Base-by-base conservation (phyloP, 92 coral and sea anemone species). In the Porites lobata region DNA sequence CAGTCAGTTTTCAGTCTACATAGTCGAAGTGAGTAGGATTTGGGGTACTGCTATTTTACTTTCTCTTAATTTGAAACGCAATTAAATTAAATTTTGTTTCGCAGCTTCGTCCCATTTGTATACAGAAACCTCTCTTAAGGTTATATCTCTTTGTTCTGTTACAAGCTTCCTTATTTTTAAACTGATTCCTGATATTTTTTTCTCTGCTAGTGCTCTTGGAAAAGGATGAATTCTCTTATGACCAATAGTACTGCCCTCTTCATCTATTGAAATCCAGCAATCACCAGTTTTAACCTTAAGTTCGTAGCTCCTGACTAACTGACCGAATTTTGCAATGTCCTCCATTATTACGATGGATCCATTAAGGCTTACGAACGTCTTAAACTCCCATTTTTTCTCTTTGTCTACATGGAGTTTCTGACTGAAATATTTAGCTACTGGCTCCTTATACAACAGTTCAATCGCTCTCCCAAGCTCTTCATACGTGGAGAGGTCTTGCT, bases 151-250 rank as follows among this genome's bases (percentile, higher is more conserved):
- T 51, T n/a, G 82, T 9, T 71, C 69, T 9, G 88, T 94, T 2
- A 94, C 89, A 1, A 94, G 81, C 64, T 85, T 88, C 13, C 3
- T 87, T 51, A 93, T 92, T 50, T 17, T 79, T 13, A 94, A 38
- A 64, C 91, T 86, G 51, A 94, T 82, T 19, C 79, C 80, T 15
- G 38, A 66, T 7, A 94, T 22, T 4, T 54, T 75, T 61, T 80
- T 62, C 70, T 81, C 78, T 11, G 79, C 78, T 26, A 94, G 58
- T 22, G 50, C 54, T 72, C 15, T 38, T 29, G 98, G 96, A 76
- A 94, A 93, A 65, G 96, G 94, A n/a, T 93, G 90, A 52, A 94
- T 94, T 63, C 96, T 67, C 83, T 94, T 94, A 62, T 94, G 98
- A 18, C 98, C 98, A 10, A 94, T 94, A 6, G 98, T 90, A 53